Conservation (phyloP, 2,888 invertebrate genomes). For the Lomographa bimaculata region DNA sequence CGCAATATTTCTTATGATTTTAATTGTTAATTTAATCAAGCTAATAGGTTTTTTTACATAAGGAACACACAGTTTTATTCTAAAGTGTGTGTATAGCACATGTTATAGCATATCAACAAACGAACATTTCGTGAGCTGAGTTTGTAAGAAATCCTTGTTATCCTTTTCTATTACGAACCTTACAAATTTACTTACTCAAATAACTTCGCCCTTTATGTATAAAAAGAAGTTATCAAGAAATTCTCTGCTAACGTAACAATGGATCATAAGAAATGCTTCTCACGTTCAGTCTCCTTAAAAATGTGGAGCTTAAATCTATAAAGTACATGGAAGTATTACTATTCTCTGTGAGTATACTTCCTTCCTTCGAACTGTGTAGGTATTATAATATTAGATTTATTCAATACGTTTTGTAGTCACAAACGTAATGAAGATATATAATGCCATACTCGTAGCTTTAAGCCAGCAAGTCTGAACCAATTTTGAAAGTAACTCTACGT, state of each 20-base stretch:
- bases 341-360: conserved; percentile 61
- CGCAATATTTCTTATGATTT: too few relatives aligned
- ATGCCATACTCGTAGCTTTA: too few relatives aligned
- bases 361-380: conserved; percentile 69
- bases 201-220: conserved; percentile 69
- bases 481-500: too few relatives aligned
- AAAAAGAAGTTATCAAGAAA: conserved; percentile 54
- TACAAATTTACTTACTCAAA: conserved; percentile 72
- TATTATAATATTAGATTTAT: conserved; percentile 66
- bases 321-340: conserved; percentile 76
- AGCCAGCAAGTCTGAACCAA: too few relatives aligned
- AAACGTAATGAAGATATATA: background rate
- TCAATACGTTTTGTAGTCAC: background rate
- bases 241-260: conserved; percentile 71
- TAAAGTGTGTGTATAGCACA: too few relatives aligned
- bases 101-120: too few relatives aligned
- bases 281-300: conserved; percentile 80
- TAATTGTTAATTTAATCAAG: too few relatives aligned
- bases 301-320: conserved; percentile 78
- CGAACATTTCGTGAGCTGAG: too few relatives aligned
- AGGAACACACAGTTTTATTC: too few relatives aligned
- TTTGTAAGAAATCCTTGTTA: conserved; percentile 39
- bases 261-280: conserved; percentile 60
- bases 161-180: conserved; percentile 58
- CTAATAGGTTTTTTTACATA: too few relatives aligned